phyloP scores from a whole-genome alignment of 1,140 invertebrate species.

The Vollenhovia emeryi region DNA sequence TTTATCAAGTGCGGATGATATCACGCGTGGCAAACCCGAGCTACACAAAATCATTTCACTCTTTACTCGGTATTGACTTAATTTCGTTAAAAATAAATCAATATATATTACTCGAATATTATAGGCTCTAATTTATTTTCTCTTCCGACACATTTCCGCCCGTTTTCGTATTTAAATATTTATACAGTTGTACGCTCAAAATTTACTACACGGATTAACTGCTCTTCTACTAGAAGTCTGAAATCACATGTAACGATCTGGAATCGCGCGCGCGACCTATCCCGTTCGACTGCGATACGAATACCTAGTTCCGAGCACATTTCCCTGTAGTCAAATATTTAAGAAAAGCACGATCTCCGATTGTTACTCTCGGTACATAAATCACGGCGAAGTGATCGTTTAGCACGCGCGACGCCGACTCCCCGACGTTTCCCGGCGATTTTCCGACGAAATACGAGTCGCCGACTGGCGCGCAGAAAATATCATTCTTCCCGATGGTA shows the following conservation, averaged over 20 bases:
- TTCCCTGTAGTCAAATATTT: conserved; percentile 25
- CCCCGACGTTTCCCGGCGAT: conserved; percentile 22
- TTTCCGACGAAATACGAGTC: conserved; percentile 53
- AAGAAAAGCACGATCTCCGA: background rate
- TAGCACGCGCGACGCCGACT: conserved; percentile 31
- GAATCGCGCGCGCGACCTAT: background rate
- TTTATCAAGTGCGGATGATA: background rate
- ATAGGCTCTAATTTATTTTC: background rate
- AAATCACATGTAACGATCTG: background rate
- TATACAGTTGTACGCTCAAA: background rate
- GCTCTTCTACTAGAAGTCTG: background rate
- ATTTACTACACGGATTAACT: background rate
- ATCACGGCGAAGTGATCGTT: conserved; percentile 54
- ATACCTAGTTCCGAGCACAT: background rate
- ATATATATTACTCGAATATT: background rate
- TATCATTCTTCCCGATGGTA: conserved; percentile 36
- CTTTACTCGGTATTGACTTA: background rate
- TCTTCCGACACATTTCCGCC: background rate
- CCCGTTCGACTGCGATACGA: background rate
- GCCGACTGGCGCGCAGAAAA: conserved; percentile 31
- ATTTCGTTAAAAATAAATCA: background rate
- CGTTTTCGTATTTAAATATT: background rate
- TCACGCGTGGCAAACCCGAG: background rate
- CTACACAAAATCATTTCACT: background rate
- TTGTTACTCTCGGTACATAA: conserved; percentile 38